Conservation (phyloP, 2,797 vertebrate species). For the Leontopithecus rosalia region DNA sequence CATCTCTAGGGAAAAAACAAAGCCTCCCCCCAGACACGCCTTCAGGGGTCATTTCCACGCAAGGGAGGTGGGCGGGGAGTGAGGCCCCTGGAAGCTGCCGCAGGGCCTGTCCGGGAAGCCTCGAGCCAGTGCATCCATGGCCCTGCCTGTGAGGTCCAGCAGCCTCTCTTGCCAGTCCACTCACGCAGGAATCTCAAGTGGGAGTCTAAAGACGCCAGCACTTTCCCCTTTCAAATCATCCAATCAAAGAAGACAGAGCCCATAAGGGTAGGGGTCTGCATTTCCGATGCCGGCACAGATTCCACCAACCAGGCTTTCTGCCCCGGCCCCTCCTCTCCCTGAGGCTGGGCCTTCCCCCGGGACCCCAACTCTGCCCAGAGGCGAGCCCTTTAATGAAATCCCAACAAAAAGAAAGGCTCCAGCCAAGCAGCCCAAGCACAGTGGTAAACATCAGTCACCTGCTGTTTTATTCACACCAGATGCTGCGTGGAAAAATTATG, state of each 20-base stretch:
- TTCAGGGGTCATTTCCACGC: background rate
- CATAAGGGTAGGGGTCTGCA: background rate
- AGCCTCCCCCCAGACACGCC: no score
- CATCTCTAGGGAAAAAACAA: background rate
- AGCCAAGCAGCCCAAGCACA: conserved; percentile 50
- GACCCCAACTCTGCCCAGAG: background rate
- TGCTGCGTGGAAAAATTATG: background rate
- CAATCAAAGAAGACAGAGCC: background rate
- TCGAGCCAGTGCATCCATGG: background rate
- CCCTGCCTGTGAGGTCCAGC: background rate
- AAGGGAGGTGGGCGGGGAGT: background rate
- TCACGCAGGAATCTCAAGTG: background rate
- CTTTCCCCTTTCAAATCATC: background rate
- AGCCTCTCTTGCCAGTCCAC: background rate
- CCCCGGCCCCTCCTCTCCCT: background rate
- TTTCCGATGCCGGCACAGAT: background rate
- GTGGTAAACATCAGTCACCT: background rate
- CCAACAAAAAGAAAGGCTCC: conserved; percentile 48
- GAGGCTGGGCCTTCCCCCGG: background rate
- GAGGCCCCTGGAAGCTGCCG: background rate
- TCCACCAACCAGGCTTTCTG: background rate
- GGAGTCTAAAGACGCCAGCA: background rate
- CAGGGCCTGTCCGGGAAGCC: background rate
- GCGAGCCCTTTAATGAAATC: background rate
- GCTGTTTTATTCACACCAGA: conserved; percentile 47